Evolutionary conservation across 2,113 vertebrate genomes (phyloP).

Genomic region (Lagopus leucura): DNA sequence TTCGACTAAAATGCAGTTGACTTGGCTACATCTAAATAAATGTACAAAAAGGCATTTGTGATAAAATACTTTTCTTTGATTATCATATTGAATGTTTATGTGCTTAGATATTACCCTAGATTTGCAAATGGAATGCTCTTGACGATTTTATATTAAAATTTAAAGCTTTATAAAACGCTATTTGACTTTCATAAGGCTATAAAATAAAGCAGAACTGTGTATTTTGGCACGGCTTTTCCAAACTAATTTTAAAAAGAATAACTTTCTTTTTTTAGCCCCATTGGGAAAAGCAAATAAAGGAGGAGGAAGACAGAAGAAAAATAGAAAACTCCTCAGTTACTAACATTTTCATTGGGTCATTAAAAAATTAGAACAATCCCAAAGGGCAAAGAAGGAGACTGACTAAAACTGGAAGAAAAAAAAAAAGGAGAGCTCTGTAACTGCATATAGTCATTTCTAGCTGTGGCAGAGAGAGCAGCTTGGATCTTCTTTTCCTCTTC

Average conservation of each 20-base stretch:
- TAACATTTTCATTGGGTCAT: neutral
- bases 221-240: constrained; percentile 6
- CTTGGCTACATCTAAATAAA: neutral
- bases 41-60: neutral
- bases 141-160: constrained; percentile 1
- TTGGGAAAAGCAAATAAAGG: constrained; percentile 28
- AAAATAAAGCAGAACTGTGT: neutral
- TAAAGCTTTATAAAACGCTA: constrained; percentile 37
- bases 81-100: neutral
- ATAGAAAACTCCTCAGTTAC: neutral
- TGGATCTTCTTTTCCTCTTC: neutral
- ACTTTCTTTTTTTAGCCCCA: neutral
- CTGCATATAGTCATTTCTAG: neutral
- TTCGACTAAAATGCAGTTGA: neutral
- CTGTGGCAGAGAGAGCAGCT: neutral
- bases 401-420: neutral
- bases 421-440: neutral
- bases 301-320: neutral
- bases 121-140: neutral
- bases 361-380: neutral
- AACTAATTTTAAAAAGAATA: neutral
- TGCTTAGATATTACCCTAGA: neutral
- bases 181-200: constrained; percentile 1
- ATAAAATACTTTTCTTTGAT: constrained; percentile 12
- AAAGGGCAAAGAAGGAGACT: neutral